Percentiles rank a stretch among this genome's conserved stretches.
Conservation (phyloP, 1,140 invertebrate species). For the Ridgeia piscesae region DNA sequence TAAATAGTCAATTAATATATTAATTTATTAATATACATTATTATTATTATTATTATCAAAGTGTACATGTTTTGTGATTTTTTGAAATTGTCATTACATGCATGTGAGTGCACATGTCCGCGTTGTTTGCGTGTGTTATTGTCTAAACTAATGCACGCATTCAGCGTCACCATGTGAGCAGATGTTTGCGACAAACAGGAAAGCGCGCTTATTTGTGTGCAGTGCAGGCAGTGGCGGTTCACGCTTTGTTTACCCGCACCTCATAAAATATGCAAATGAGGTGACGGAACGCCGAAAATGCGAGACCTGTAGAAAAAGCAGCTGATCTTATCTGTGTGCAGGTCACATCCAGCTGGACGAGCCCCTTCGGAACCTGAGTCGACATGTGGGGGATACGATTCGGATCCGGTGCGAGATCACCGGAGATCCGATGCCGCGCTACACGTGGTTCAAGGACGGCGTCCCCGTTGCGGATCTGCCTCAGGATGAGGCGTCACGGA, state of each 20-base stretch:
- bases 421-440: conserved; percentile 64
- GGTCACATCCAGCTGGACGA: conserved; percentile 25
- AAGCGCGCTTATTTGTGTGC: neutral
- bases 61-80: too few relatives aligned
- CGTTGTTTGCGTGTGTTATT: too few relatives aligned
- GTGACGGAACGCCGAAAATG: neutral
- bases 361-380: conserved; percentile 65
- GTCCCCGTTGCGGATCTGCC: conserved; percentile 60
- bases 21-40: too few relatives aligned
- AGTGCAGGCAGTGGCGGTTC: neutral
- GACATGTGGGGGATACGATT: conserved; percentile 65
- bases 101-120: too few relatives aligned
- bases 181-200: neutral
- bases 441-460: conserved; percentile 72
- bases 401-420: conserved; percentile 70
- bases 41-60: too few relatives aligned
- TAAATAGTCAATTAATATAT: too few relatives aligned
- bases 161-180: neutral
- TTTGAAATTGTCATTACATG: too few relatives aligned
- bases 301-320: neutral
- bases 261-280: conserved; percentile 6
- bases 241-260: neutral
- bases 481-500: conserved; percentile 36
- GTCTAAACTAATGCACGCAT: too few relatives aligned
- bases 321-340: conserved; percentile 5